phyloP scores from a whole-genome alignment of 2,113 vertebrate species.

The Poeciliopsis retropinna region DNA sequence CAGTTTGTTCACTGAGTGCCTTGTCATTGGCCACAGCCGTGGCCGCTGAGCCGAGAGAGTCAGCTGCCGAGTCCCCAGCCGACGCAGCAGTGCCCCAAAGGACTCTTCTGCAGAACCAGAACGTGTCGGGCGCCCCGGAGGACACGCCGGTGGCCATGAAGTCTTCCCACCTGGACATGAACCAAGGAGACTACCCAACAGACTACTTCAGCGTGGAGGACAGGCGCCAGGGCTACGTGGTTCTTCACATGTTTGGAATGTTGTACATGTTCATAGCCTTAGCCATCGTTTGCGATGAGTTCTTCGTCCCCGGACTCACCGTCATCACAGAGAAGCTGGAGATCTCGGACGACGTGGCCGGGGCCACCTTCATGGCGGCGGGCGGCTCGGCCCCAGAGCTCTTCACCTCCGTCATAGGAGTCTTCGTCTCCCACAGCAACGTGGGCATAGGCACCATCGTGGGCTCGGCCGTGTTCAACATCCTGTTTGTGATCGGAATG shows the following conservation, averaged over 20 bases:
- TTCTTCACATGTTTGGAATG: conserved; percentile 93
- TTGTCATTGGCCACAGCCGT: conserved; percentile 83
- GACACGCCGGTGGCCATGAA: conserved; percentile 73
- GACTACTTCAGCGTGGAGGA: conserved; percentile 91
- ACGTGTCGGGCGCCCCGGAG: conserved; percentile 64
- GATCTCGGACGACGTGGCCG: conserved; percentile 98
- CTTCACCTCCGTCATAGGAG: conserved; percentile 96
- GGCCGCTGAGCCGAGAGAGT: conserved; percentile 48
- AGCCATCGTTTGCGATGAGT: conserved; percentile 97
- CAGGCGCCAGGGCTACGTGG: conserved; percentile 87
- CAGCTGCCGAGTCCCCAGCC: conserved; percentile 31
- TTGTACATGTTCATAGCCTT: conserved; percentile 98
- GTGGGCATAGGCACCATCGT: conserved; percentile 98
- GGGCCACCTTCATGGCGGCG: conserved; percentile 98
- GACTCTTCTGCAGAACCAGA: conserved; percentile 87
- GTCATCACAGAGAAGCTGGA: conserved; percentile 94
- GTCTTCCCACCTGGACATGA: conserved; percentile 55
- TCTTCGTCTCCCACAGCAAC: conserved; percentile 96
- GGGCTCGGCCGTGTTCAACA: conserved; percentile 97
- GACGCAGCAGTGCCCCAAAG: conserved; percentile 79
- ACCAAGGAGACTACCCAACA: conserved; percentile 89
- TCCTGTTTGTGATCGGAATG: conserved; percentile 98
- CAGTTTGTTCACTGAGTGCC: conserved; percentile 90
- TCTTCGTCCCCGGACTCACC: conserved; percentile 96
- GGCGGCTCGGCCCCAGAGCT: conserved; percentile 97